Base-by-base conservation (phyloP, 2,888 invertebrate genomes). In the Saturnia pavonia region DNA sequence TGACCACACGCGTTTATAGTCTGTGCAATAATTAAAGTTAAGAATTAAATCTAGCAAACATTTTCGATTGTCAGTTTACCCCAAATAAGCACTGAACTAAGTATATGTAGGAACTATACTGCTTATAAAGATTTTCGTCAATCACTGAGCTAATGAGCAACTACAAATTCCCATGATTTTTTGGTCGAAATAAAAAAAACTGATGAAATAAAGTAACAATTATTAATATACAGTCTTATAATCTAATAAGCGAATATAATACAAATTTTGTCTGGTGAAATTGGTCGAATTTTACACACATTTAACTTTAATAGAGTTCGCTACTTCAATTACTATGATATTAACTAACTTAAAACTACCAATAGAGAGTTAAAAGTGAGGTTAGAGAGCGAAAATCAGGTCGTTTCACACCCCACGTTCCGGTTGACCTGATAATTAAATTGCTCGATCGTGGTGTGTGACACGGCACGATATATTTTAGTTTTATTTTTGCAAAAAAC, bases 341-440 rank as follows among this genome's bases (percentile, higher is more conserved):
- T 72, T 67, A 68, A 72, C 63, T 22, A 45, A 34, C 60, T 51
- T 71, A 69, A 69, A 67, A 34, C 51, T 48, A 63, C 51, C 34
- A 68, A 71, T 67, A 40, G 22, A 40, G 34, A 54, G 66, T 67
- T 70, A 54, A 67, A 70, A 70, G 60, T 70, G 73, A 69, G 71
- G 72, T 67, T 70, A 70, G 51, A 70, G 70, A 70, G 67, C 45
- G 68, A 63, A 72, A 74, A 74, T 71, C 72, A 74, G 74, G 71
- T 73, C 72, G 69, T 51, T 63, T 72, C 72, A 67, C 77, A 72
- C 57, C 57, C 69, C 68, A 67, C 72, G 71, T 77, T 75, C 72
- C 72, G 67, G 69, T 68, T 69, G 68, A 57, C 60, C 71, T 73
- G 74, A 74, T 75, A 76, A 77, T 77, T 76, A 74, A 77, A 77